Percentiles rank a stretch among this genome's conserved stretches.
Conservation (phyloP, 30 jellyfish, hydroid and myxozoan species). For the Chrysaora quinquecirrha region DNA sequence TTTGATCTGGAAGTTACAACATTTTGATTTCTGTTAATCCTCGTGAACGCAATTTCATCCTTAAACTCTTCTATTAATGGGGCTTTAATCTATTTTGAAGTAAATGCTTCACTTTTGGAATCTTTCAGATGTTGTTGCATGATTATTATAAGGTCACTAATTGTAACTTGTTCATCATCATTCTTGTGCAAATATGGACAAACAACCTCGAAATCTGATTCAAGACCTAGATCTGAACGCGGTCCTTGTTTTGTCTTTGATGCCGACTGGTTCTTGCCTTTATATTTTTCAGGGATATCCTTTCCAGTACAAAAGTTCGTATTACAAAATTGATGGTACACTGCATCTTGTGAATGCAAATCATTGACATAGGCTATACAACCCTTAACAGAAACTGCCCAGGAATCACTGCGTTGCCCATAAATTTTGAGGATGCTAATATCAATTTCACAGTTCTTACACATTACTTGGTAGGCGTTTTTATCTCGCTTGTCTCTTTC, state of each 20-base stretch:
- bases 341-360: conserved; percentile 3
- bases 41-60: not conserved
- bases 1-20: too few relatives aligned
- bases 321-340: not conserved
- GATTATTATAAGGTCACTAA: not conserved
- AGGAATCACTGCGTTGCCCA: not conserved
- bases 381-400: not conserved
- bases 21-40: not conserved
- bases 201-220: conserved; percentile 3
- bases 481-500: not conserved
- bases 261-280: not conserved
- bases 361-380: conserved; percentile 5
- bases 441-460: conserved; percentile 2
- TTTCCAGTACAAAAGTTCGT: not conserved
- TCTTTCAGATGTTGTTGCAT: not conserved
- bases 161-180: conserved; percentile 9
- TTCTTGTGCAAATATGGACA: not conserved
- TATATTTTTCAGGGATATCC: not conserved
- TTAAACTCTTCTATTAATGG: not conserved
- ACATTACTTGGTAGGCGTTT: not conserved
- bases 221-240: conserved; percentile 7
- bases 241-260: not conserved
- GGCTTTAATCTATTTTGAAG: too few relatives aligned
- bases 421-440: not conserved
- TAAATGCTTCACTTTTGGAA: not conserved